Conservation (phyloP, 2,113 vertebrate genomes). For the Octodon degus region DNA sequence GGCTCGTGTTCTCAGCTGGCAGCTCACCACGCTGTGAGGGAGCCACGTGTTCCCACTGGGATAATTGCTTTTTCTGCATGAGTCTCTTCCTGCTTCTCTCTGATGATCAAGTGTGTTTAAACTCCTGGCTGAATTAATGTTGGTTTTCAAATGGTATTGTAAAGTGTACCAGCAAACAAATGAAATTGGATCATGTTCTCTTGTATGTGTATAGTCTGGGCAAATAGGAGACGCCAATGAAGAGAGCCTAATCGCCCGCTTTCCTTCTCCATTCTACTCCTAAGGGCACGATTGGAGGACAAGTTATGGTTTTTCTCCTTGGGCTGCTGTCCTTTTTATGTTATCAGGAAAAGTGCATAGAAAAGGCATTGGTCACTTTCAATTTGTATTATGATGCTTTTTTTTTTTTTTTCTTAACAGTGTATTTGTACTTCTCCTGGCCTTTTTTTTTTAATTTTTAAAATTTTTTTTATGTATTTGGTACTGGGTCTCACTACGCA, state of each 20-base stretch:
- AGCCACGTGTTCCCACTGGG: constrained; percentile 68
- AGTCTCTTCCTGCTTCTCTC: constrained; percentile 73
- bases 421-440: background rate
- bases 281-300: constrained; percentile 30
- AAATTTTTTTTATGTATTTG: no score
- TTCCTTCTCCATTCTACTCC: background rate
- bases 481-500: no score
- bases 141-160: constrained; percentile 71
- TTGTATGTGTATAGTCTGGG: constrained; percentile 16
- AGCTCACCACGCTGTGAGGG: constrained; percentile 54
- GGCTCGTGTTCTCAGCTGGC: constrained; percentile 64
- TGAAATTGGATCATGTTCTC: constrained; percentile 66
- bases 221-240: constrained; percentile 25
- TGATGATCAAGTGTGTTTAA: constrained; percentile 73
- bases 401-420: background rate
- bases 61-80: constrained; percentile 72
- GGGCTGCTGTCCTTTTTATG: background rate
- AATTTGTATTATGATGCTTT: background rate
- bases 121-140: constrained; percentile 74
- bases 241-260: constrained; percentile 43
- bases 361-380: constrained; percentile 37
- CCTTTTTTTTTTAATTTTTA: no score
- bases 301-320: background rate
- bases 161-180: constrained; percentile 71
- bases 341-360: background rate